A percentile compares a stretch with the other conserved stretches of the same genome.
Conservation (phyloP, 92 coral and sea anemone genomes). For the Palythoa grandiflora region DNA sequence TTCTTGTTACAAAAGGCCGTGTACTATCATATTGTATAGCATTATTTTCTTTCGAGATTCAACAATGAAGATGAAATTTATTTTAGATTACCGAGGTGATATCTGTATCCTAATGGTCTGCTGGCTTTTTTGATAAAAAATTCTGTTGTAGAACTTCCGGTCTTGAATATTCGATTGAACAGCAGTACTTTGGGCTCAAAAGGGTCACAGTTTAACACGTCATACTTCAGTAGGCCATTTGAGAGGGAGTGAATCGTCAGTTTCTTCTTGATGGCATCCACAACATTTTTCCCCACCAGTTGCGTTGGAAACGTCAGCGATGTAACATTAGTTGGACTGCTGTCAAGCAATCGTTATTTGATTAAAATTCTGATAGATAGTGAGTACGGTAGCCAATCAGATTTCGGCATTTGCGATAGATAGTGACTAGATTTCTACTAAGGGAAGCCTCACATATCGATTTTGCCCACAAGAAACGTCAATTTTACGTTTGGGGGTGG, state of each 20-base stretch:
- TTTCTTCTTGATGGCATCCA: neutral
- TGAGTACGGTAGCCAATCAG: no score
- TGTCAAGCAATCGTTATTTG: neutral
- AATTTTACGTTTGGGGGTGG: no score
- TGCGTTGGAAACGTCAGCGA: neutral
- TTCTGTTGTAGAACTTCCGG: slow-evolving; percentile 74
- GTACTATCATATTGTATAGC: no score
- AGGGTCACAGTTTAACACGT: slow-evolving; percentile 54
- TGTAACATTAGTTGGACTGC: slow-evolving; percentile 13
- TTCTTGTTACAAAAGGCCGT: no score
- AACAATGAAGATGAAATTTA: no score
- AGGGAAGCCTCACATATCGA: no score
- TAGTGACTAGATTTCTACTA: no score
- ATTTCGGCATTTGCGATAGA: no score
- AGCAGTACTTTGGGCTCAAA: slow-evolving; percentile 63
- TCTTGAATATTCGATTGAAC: slow-evolving; percentile 73
- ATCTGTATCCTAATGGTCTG: slow-evolving; percentile 49
- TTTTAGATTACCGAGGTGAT: slow-evolving; percentile 62
- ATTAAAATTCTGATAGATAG: no score
- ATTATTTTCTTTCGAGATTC: no score
- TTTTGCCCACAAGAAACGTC: no score
- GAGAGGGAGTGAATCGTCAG: neutral
- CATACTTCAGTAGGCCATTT: slow-evolving; percentile 61
- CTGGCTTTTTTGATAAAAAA: slow-evolving; percentile 61
- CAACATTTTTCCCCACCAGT: neutral